Base-by-base conservation (phyloP, 2,797 vertebrate genomes). In the Acipenser transmontanus region DNA sequence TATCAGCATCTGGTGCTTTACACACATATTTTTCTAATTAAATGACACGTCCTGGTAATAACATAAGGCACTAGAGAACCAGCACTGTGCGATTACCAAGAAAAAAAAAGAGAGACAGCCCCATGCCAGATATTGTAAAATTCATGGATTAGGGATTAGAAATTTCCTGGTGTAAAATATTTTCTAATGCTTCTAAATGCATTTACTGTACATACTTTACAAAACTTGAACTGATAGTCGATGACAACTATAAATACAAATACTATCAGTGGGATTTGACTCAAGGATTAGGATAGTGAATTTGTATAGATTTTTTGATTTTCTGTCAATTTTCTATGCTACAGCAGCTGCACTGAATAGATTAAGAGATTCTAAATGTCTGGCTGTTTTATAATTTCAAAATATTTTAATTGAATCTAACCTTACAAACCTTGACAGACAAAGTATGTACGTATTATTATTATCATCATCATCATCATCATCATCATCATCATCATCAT, bases 171-270 rank as follows among this genome's bases (percentile, higher is more conserved):
- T 50, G 50, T 48, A 60, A 67, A 65, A 59, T 57, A 68, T 50
- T 70, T 71, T 62, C 65, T 65, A 34, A 63, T 49, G 65, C 59
- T 66, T 69, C 59, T 13, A 59, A 59, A 66, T 54, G 60, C 50
- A 47, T 50, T 13, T 54, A 54, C 34, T 34, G 34, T 34, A 34
- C 4, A 34, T 34, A 34, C 34, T 34, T 34, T 34, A 34, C 34
- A 4, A 34, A 34, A 34, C 34, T 34, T 77, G 72, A 79, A 78
- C 79, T 59, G 66, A 76, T 81, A 77, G 79, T 74, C 62, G 77
- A 76, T 68, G 74, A 78, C 76, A 77, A 79, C 77, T 67, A 74
- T 76, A 75, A 70, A 71, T 73, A 71, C 65, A 68, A 76, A 51
- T 54, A 9, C n/a, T 6, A 54, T 9, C 52, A 54, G 34, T 34